Conservation (phyloP, 2,888 invertebrate genomes). For the Koerneria pararmatus region DNA sequence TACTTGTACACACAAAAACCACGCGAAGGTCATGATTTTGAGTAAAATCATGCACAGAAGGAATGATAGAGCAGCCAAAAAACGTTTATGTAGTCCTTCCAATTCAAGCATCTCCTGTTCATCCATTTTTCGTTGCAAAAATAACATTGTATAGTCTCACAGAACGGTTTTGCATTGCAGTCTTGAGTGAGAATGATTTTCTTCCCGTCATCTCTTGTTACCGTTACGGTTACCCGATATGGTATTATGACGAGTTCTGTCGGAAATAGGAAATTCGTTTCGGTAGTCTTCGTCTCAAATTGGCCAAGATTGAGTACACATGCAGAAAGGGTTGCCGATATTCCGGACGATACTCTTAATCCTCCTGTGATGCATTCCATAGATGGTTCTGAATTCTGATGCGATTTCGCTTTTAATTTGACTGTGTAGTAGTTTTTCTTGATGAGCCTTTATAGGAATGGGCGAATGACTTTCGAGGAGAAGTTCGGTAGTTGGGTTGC, state of each 20-base stretch:
- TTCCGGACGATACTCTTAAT: background rate
- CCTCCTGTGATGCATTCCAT: constrained; percentile 18
- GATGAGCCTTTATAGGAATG: constrained; percentile 1
- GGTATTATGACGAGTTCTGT: constrained; percentile 10
- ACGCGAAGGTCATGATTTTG: too few relatives aligned
- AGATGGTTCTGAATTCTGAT: background rate
- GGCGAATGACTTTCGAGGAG: background rate
- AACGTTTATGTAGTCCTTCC: too few relatives aligned
- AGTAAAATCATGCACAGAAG: too few relatives aligned
- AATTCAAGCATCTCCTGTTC: too few relatives aligned
- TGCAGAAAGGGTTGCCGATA: background rate
- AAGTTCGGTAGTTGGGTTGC: constrained; percentile 9
- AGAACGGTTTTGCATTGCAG: constrained; percentile 6
- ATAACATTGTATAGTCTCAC: constrained; percentile 12
- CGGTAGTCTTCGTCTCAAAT: background rate
- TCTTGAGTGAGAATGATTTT: background rate
- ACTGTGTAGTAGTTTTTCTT: constrained; percentile 14
- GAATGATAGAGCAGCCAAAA: too few relatives aligned
- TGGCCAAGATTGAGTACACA: constrained; percentile 9
- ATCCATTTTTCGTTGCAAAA: constrained; percentile 5
- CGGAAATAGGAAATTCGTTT: constrained; percentile 1
- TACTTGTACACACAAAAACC: too few relatives aligned
- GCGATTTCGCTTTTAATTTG: background rate
- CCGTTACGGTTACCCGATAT: background rate
- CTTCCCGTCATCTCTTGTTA: constrained; percentile 4